A percentile compares a stretch with the other conserved stretches of the same genome.
Conservation (phyloP, 2,797 vertebrate species). For the Sternotherus odoratus region DNA sequence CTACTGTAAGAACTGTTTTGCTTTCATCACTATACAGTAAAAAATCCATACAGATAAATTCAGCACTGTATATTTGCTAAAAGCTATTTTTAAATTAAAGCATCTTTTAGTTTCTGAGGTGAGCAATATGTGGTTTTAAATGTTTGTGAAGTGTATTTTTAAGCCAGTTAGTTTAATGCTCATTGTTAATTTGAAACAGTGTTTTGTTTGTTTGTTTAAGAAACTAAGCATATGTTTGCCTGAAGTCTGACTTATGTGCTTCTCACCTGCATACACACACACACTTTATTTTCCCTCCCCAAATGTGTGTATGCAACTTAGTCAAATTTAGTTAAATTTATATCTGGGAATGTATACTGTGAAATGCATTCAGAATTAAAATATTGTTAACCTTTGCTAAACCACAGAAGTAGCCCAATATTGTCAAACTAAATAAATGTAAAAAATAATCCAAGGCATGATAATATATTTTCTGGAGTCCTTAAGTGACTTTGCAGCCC, state of each 20-base stretch:
- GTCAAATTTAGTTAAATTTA: neutral
- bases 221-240: too few relatives aligned
- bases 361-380: neutral
- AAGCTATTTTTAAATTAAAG: neutral
- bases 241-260: too few relatives aligned
- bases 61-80: neutral
- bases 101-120: neutral
- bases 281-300: too few relatives aligned
- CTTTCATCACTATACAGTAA: neutral
- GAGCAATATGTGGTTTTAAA: neutral
- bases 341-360: neutral
- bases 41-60: neutral
- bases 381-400: neutral
- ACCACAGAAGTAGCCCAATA: neutral
- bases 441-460: neutral
- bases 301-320: neutral
- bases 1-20: neutral
- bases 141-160: neutral
- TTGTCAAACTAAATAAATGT: neutral
- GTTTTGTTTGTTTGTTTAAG: too few relatives aligned
- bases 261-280: too few relatives aligned
- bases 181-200: too few relatives aligned
- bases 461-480: neutral
- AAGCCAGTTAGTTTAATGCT: neutral
- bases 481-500: neutral